phyloP scores from a whole-genome alignment of 2,113 vertebrate species.

The Paraplagusia blochii region DNA sequence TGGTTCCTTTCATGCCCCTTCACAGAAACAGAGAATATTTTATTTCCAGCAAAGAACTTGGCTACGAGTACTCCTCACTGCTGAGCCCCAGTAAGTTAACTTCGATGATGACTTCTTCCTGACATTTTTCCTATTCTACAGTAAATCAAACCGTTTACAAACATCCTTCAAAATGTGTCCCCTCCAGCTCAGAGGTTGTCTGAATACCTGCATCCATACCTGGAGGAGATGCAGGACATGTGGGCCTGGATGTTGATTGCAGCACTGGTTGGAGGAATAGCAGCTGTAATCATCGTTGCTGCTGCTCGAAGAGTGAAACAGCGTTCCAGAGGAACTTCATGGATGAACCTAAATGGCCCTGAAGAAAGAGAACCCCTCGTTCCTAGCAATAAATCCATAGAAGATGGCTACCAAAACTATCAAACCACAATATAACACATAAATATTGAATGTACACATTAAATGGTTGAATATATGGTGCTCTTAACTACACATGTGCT shows the following conservation, averaged over 20 bases:
- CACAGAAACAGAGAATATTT: slow-evolving; percentile 91
- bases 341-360: slow-evolving; percentile 30
- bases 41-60: slow-evolving; percentile 84
- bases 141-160: neutral
- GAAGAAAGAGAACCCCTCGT: slow-evolving; percentile 61
- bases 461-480: too few species aligned
- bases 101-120: neutral
- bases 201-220: slow-evolving; percentile 77
- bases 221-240: slow-evolving; percentile 78
- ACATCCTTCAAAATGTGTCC: neutral
- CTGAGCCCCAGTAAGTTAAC: slow-evolving; percentile 82
- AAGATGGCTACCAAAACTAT: slow-evolving; percentile 39
- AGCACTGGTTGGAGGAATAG: slow-evolving; percentile 73
- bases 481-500: too few species aligned
- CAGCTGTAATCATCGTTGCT: slow-evolving; percentile 52
- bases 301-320: slow-evolving; percentile 8
- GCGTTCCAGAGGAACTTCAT: neutral
- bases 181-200: slow-evolving; percentile 69
- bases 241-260: slow-evolving; percentile 87
- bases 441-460: too few species aligned
- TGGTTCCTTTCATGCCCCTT: slow-evolving; percentile 94
- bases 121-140: too few species aligned
- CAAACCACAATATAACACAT: slow-evolving; percentile 54
- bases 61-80: slow-evolving; percentile 91
- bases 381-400: slow-evolving; percentile 15